Evolutionary conservation across 2,797 vertebrate species (phyloP), one percentile per base, ranked within the genome.

Genomic region (Zalophus californianus): DNA sequence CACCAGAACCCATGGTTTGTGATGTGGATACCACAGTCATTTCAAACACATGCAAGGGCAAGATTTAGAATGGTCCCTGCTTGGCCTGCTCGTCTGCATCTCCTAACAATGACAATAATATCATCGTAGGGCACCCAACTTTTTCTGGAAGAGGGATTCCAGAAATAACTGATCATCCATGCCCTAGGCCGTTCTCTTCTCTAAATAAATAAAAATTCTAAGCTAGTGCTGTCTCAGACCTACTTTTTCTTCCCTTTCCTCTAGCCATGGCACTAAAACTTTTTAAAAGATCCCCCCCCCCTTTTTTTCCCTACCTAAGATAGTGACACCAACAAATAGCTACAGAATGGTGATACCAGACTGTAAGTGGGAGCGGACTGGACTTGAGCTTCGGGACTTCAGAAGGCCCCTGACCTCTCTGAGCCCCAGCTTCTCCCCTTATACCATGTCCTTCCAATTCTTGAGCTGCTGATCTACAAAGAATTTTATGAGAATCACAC

Each of bases 91-190:
- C 29, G 2, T 7, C n/a, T 21, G 16, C n/a, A 29, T 85, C 56
- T 86, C 54, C 4, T 0, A 70, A 62, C 77, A 68, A 56, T 56
- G 75, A 29, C 64, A 35, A 79, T 25, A 7, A 16, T 10, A 38
- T 73, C 60, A 97, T 77, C 58, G 58, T n/a, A 87, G 64, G 20
- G 7, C 9, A 48, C 20, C 27, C 54, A 25, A 72, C 20, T 91
- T 86, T 15, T 44, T 83, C 56, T 12, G 0, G 25, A 94, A 87
- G 4, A 44, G 32, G 21, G 5, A 66, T n/a, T 38, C 12, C 35
- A 80, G 88, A 94, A 94, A 90, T 38, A 78, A 90, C 50, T 52
- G 48, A 58, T 54, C 20, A n/a, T 32, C 10, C 58, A 38, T 56
- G 27, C 13, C 14, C 29, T 25, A 89, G 48, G 23, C n/a, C 14